Conservation (phyloP, 2,113 vertebrate species). For the Charadrius vociferus region DNA sequence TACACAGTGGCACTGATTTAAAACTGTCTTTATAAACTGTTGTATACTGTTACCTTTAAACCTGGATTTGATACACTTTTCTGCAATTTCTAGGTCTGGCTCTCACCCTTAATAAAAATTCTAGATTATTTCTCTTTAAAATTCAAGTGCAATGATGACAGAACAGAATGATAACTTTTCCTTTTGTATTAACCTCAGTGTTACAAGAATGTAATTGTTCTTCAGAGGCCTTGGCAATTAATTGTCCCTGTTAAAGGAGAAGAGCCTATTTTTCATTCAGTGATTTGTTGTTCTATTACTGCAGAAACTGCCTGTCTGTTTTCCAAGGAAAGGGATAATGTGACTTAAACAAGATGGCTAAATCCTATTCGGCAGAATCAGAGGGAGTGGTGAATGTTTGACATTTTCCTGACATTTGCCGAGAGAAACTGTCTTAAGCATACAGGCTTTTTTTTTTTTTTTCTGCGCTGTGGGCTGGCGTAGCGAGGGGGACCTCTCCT, state of each 20-base stretch:
- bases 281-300: background rate
- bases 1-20: background rate
- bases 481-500: conserved; percentile 49
- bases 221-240: background rate
- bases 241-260: conserved; percentile 41
- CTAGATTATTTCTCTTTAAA: background rate
- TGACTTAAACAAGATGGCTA: conserved; percentile 37
- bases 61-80: background rate
- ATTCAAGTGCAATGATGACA: background rate
- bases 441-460: background rate
- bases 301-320: conserved; percentile 27
- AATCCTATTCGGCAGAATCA: conserved; percentile 6
- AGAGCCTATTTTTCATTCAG: conserved; percentile 26
- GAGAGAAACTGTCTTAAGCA: conserved; percentile 32
- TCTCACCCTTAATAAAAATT: background rate
- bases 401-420: background rate
- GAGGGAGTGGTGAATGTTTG: background rate
- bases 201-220: conserved; percentile 14
- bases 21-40: background rate
- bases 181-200: background rate
- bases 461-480: background rate
- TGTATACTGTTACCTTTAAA: background rate
- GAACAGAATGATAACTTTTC: conserved; percentile 7
- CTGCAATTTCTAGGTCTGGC: background rate
- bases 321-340: background rate